Conservation (phyloP, 2,113 vertebrate species). For the Gasterosteus nipponicus region DNA sequence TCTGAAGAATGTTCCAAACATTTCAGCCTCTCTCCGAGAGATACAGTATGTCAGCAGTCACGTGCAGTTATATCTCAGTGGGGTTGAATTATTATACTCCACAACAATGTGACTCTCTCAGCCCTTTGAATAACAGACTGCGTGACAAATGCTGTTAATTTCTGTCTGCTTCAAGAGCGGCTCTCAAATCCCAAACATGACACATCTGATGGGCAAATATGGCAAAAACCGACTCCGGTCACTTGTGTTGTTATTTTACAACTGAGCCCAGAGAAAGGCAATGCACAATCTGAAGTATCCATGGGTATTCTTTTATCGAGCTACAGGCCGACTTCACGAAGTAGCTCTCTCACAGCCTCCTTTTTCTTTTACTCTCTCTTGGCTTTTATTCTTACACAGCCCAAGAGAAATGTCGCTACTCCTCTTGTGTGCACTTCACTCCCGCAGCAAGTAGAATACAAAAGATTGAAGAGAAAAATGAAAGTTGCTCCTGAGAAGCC, state of each 20-base stretch:
- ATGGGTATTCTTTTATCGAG: constrained; percentile 45
- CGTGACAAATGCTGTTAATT: constrained; percentile 58
- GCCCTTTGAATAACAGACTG: constrained; percentile 18
- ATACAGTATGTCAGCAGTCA: constrained; percentile 49
- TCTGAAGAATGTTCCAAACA: constrained; percentile 60
- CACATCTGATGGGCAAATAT: constrained; percentile 41
- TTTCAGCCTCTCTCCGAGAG: constrained; percentile 49
- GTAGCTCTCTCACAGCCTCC: constrained; percentile 28
- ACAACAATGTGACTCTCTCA: constrained; percentile 45
- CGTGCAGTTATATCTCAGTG: constrained; percentile 50
- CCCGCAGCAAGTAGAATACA: constrained; percentile 40
- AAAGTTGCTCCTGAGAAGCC: constrained; percentile 60
- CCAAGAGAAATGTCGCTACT: constrained; percentile 51
- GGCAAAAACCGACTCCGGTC: constrained; percentile 34
- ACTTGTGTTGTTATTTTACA: constrained; percentile 45
- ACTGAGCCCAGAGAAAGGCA: constrained; percentile 37
- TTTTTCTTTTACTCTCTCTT: constrained; percentile 29
- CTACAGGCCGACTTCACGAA: constrained; percentile 31
- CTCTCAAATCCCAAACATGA: constrained; percentile 32
- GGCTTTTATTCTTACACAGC: constrained; percentile 26
- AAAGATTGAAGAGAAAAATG: constrained; percentile 53
- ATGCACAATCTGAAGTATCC: constrained; percentile 48
- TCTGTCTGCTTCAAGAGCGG: constrained; percentile 39
- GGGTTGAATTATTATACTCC: constrained; percentile 48
- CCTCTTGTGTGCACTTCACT: constrained; percentile 39